A percentile compares a stretch with the other conserved stretches of the same genome.
These are phyloP conservation scores for Radopholus similis DNA, from an alignment of 1,140 invertebrate genomes.

Conservation along the genomic window DNA sequence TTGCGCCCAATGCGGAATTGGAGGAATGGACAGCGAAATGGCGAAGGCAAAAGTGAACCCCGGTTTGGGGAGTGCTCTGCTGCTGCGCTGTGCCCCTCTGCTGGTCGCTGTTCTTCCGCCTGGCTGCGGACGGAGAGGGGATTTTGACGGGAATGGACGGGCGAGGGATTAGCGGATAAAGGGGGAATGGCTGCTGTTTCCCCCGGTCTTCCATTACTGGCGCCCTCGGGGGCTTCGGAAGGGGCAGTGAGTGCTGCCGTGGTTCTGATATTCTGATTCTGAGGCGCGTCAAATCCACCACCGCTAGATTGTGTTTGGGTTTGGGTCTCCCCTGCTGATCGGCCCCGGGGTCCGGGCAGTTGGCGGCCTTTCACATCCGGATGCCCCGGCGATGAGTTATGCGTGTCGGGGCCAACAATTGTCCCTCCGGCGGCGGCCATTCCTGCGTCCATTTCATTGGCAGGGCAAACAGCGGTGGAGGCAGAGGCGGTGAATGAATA, in stretches of 20 bases:
- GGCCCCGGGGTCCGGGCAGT: too few species aligned
- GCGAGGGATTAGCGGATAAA: constrained; percentile 2
- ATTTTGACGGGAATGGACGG: constrained; percentile 5
- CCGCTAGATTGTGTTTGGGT: too few species aligned
- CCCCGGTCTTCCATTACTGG: too few species aligned
- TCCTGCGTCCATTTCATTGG: neutral
- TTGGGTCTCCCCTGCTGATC: neutral
- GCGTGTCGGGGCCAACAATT: neutral
- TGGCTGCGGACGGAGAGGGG: neutral
- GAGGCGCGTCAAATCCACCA: too few species aligned
- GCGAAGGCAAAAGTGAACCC: neutral
- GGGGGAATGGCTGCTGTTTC: neutral
- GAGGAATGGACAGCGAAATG: too few species aligned
- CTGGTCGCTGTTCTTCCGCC: neutral
- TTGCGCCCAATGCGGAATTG: too few species aligned
- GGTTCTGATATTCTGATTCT: too few species aligned
- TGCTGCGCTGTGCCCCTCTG: neutral
- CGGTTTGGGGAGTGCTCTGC: neutral
- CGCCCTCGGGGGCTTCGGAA: too few species aligned
- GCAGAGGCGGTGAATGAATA: neutral
- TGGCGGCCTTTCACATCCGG: too few species aligned
- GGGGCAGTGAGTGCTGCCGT: too few species aligned
- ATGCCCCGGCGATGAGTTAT: neutral
- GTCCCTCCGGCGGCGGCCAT: neutral
- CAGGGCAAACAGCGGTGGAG: neutral